phyloP scores from a whole-genome alignment of 2,888 invertebrate species.

The Leuctra nigra region DNA sequence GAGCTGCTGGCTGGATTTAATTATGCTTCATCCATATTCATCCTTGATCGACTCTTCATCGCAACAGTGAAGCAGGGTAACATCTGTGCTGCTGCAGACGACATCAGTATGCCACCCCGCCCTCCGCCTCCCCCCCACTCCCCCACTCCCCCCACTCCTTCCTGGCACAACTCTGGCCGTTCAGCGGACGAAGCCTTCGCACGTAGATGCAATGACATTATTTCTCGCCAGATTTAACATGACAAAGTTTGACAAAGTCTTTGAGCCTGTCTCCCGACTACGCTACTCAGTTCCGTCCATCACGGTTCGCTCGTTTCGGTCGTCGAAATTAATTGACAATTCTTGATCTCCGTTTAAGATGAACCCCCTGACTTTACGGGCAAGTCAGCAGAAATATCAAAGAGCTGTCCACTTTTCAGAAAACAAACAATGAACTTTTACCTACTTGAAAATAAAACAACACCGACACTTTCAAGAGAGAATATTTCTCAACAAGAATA shows the following conservation, averaged over 20 bases:
- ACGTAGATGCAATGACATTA: constrained; percentile 9
- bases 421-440: no score
- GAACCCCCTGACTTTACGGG: no score
- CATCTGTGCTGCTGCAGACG: constrained; percentile 16
- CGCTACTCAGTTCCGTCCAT: no score
- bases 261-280: neutral
- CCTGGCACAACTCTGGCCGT: neutral
- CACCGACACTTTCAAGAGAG: no score
- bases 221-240: constrained; percentile 5
- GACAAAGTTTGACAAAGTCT: constrained; percentile 11
- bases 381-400: no score
- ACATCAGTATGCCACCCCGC: constrained; percentile 15
- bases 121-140: neutral
- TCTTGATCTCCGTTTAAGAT: no score
- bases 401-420: no score
- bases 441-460: no score
- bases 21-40: constrained; percentile 11
- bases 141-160: neutral
- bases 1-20: constrained; percentile 5
- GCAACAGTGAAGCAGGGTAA: neutral
- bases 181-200: constrained; percentile 1
- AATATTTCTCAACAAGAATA: no score
- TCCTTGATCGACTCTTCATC: constrained; percentile 6
- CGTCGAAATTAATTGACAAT: no score
- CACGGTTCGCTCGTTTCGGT: no score